Evolutionary conservation across 2,797 vertebrate species (phyloP), one percentile per base, ranked within the genome.

Genomic region (Leptodactylus fallax): DNA sequence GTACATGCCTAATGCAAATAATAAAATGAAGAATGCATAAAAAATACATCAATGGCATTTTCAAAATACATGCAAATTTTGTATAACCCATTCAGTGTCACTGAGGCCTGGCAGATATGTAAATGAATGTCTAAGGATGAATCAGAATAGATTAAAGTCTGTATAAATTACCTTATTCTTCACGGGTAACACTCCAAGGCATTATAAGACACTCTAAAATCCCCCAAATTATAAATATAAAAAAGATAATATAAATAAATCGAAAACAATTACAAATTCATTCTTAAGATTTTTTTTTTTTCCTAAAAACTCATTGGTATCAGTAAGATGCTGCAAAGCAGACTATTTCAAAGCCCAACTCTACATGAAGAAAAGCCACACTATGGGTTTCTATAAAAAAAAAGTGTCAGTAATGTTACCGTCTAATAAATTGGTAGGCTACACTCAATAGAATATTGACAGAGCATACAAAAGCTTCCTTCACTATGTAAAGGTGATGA

Each of bases 1-100:
- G 55, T 56, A 83, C 72, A 87, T 78, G 80, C 58, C 58, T 83
- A 87, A 83, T 87, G 80, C 86, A 78, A 87, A 87, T 83, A 87
- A 67, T 83, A 87, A 83, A 87, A 87, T 58, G 51, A 69, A 83
- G 61, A 87, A 78, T 78, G 61, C 86, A 87, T 87, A 78, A 87
- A 87, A 87, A 87, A 87, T 87, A 87, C 86, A 87, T 87, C 86
- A 87, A 87, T 83, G 80, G 51, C 71, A 77, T 87, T 87, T 81
- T 87, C 58, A 83, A 79, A 87, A 83, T 87, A 71, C 72, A 83
- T 87, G 86, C 86, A 87, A 78, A 87, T 87, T 87, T 83, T 87
- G 60, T 53, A 77, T 79, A 87, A 87, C 80, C 47, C 86, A 87
- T 67, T 87, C 86, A 60, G 81, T 87, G 86, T 87, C 86, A 87